phyloP scores from a whole-genome alignment of 2,888 invertebrate species.

The Tromatobia lineatoria region DNA sequence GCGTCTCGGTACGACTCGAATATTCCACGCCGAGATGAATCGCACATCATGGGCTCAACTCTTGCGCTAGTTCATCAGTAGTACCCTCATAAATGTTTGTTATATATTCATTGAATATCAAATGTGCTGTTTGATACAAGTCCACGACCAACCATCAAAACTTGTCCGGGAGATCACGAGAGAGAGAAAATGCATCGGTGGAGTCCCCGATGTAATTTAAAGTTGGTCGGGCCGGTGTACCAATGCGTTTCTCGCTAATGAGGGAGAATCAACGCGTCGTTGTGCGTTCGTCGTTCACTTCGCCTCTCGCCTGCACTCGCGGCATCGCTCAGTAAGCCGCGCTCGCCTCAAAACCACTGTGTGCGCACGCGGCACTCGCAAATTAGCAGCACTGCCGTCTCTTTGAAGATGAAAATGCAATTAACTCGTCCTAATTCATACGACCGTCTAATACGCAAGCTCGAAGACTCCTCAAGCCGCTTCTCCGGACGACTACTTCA shows the following conservation, averaged over 20 bases:
- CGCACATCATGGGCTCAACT: neutral
- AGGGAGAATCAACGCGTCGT: conserved; percentile 80
- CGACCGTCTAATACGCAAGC: conserved; percentile 58
- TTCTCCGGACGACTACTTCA: conserved; percentile 34
- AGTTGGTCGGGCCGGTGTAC: conserved; percentile 69
- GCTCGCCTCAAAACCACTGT: conserved; percentile 20
- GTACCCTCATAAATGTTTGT: neutral
- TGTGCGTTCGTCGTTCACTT: conserved; percentile 70
- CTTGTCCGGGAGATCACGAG: neutral
- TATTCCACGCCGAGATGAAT: neutral
- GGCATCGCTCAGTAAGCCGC: conserved; percentile 4
- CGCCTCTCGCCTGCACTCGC: conserved; percentile 17
- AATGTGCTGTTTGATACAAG: conserved; percentile 9
- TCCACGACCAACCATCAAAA: neutral
- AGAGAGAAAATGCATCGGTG: neutral
- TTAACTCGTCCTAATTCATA: conserved; percentile 80
- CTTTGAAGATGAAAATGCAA: conserved; percentile 81
- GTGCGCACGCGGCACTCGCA: conserved; percentile 61
- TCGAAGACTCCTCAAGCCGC: neutral
- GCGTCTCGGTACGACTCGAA: neutral
- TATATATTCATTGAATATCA: conserved; percentile 13
- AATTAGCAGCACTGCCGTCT: conserved; percentile 66
- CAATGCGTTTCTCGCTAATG: conserved; percentile 81
- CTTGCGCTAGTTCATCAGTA: neutral
- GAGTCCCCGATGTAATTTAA: conserved; percentile 67